Evolutionary conservation across 2,888 invertebrate genomes (phyloP), one percentile per base, ranked within the genome.

Genomic region (Hyalella azteca): DNA sequence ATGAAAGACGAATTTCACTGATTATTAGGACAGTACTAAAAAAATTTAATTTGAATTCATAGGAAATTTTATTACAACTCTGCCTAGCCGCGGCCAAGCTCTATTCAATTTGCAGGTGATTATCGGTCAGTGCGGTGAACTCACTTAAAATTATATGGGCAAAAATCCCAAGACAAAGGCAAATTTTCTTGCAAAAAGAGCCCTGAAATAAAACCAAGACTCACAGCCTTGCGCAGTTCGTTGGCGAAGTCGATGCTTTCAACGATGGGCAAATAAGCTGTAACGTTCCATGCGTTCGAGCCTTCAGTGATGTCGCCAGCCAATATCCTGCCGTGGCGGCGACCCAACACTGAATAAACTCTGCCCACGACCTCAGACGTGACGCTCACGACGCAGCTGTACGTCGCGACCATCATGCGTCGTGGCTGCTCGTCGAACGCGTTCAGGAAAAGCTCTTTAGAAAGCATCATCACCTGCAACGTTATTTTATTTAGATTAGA

Each of bases 191-290:
- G n/a, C n/a, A n/a, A n/a, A n/a, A n/a, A n/a, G n/a, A n/a, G n/a
- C n/a, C n/a, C n/a, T n/a, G n/a, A n/a, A n/a, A n/a, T n/a, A n/a
- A n/a, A n/a, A n/a, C 9, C 26, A 26, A 49, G n/a, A 80, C 84
- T 81, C 60, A 84, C 84, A 48, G 82, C 81, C 49, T 82, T 85
- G 81, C 98, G 91, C 86, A 99, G 92, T 88, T 98, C 97, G 82
- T 95, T 92, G 3, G 96, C 95, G 89, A 99, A 95, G 86, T 94
- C 93, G 89, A 97, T 96, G 88, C 98, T 98, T 90, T 99, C 99
- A 5, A 97, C 93, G 39, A 99, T 97, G 0, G 99, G 99, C 87
- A 99, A 90, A 84, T 93, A 91, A 1, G 98, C 97, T 81, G 92
- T 91, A 40, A 99, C 95, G 82, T 93, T 91, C 90, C 98, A 99